Evolutionary conservation across 2,888 invertebrate genomes (phyloP).

Genomic region (Drosophila aldrichi): DNA sequence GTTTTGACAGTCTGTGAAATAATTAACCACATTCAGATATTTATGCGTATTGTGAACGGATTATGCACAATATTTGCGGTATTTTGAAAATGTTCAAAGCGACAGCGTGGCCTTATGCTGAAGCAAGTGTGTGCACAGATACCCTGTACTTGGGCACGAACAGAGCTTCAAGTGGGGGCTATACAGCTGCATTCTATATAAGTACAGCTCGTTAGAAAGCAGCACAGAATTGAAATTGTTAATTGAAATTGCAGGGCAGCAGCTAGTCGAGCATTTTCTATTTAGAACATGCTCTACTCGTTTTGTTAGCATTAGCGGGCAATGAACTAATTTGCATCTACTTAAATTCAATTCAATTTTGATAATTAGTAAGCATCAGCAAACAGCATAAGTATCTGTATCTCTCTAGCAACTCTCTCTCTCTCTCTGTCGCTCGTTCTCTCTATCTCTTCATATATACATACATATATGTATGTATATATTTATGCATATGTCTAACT

Average conservation of each 20-base stretch:
- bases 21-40: constrained; percentile 19
- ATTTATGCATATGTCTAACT: background rate
- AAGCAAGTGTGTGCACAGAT: background rate
- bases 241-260: background rate
- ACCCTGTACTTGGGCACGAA: background rate
- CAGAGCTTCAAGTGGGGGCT: too few relatives aligned
- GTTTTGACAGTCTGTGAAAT: constrained; percentile 1
- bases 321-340: constrained; percentile 71
- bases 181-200: background rate
- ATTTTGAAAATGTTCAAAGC: background rate
- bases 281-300: constrained; percentile 5
- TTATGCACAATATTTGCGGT: constrained; percentile 22
- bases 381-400: constrained; percentile 8
- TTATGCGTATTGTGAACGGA: constrained; percentile 42
- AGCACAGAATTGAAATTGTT: too few relatives aligned
- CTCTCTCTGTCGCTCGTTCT: background rate
- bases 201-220: too few relatives aligned
- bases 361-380: constrained; percentile 10
- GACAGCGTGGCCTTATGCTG: background rate
- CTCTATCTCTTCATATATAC: background rate
- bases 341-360: constrained; percentile 34
- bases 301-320: constrained; percentile 35
- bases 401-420: background rate
- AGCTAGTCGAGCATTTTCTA: background rate
- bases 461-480: background rate